Base-by-base conservation (phyloP, 2,888 invertebrate species). In the Cheilosia urbana region DNA sequence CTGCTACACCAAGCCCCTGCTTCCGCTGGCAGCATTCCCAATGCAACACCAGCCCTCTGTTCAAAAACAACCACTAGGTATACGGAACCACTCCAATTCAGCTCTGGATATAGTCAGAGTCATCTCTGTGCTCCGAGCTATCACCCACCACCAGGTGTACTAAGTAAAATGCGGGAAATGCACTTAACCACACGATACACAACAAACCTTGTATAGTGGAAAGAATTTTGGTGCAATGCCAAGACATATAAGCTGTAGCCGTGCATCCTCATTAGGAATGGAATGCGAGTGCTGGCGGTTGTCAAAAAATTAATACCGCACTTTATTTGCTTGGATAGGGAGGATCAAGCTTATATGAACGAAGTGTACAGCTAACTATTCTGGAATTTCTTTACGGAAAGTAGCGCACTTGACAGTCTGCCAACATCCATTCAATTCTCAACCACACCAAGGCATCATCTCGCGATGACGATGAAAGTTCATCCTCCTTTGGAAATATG, bases 191-290 rank as follows among this genome's bases (percentile, higher is more conserved):
- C 84, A 65, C 75, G 55, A 34, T 57, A 77, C 76, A 85, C 55
- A 76, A 72, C 81, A 72, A 62, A 62, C 21, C 66, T 62, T 69
- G 73, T 79, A 27, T 27, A 69, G 51, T 9, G 58, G 53, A 75
- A 79, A 49, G 81, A 72, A 77, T 76, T 51, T 77, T 85, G 85
- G 75, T 80, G 65, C 69, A 66, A 45, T 76, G 80, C 84, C 84
- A 84, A 80, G 53, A 60, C 37, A 80, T 69, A 84, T 66, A 77
- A 76, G 60, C 55, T 72, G 66, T 68, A 72, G 51, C 51, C 57
- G 66, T 68, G 81, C 72, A 77, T 76, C 45, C 81, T 85, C 66
- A 85, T 85, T 85, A 72, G 53, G 66, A 60, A 72, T 45, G 27
- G 58, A 37, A 71, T 71, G 21, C 58, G 9, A 75, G 19, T 76